Percentiles rank a stretch among this genome's conserved stretches.
Conservation (phyloP, 1,140 invertebrate species). For the Pararge aegeria region DNA sequence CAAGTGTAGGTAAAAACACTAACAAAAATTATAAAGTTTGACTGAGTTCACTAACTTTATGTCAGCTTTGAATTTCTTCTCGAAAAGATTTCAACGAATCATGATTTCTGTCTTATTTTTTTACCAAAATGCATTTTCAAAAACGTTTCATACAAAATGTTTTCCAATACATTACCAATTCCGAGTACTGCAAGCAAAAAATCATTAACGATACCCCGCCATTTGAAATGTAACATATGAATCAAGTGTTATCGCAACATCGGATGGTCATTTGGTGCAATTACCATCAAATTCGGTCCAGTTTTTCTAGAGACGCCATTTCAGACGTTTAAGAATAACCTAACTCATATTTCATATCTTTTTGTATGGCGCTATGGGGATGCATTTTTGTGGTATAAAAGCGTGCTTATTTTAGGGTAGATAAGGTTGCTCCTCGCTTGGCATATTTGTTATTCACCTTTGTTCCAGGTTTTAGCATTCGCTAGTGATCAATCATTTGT, state of each 20-base stretch:
- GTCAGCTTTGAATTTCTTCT: too few relatives aligned
- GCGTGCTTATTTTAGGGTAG: slow-evolving; percentile 13
- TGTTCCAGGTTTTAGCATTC: slow-evolving; percentile 47
- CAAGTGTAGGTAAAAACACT: too few relatives aligned
- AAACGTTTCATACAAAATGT: neutral
- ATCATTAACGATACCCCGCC: neutral
- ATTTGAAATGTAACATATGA: slow-evolving; percentile 20
- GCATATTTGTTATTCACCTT: slow-evolving; percentile 23
- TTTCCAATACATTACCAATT: slow-evolving; percentile 8
- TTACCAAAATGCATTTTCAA: neutral
- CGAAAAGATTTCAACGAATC: too few relatives aligned
- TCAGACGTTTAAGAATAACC: slow-evolving; percentile 33
- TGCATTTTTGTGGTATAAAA: neutral
- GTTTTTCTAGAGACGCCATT: slow-evolving; percentile 32
- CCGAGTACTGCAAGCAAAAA: neutral
- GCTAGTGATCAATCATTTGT: slow-evolving; percentile 57
- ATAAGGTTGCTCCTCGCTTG: slow-evolving; percentile 23
- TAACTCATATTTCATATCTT: slow-evolving; percentile 38
- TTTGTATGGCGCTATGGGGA: slow-evolving; percentile 20
- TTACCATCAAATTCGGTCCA: slow-evolving; percentile 35
- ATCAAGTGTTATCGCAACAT: slow-evolving; percentile 22
- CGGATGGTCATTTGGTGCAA: slow-evolving; percentile 22
- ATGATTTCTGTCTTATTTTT: neutral
- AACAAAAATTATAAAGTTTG: too few relatives aligned
- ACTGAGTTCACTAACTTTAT: too few relatives aligned